A percentile compares a stretch with the other conserved stretches of the same genome.
These are phyloP conservation scores for Morbakka virulenta DNA, from an alignment of 30 jellyfish, hydroid and myxozoan species.

Conservation along the genomic window DNA sequence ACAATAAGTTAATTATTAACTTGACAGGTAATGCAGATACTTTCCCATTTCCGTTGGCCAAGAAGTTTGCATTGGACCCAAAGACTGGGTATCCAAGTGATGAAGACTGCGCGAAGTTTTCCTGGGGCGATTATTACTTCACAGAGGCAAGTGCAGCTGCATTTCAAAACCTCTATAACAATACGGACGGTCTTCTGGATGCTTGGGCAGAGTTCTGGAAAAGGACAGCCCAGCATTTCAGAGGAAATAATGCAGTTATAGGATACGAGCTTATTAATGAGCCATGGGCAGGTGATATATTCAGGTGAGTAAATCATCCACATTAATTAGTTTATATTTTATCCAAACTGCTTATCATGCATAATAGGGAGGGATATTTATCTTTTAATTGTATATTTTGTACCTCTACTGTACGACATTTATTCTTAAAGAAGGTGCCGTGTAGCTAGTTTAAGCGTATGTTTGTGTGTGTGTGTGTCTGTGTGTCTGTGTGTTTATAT, in stretches of 20 bases:
- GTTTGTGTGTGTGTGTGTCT: too few species aligned
- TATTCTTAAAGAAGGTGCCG: too few species aligned
- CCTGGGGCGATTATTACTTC: conserved; percentile 94
- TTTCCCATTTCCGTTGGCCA: conserved; percentile 81
- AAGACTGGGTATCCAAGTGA: conserved; percentile 90
- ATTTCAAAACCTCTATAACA: conserved; percentile 81
- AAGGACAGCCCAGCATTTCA: conserved; percentile 81
- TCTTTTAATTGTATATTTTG: too few species aligned
- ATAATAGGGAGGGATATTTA: too few species aligned
- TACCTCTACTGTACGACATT: too few species aligned
- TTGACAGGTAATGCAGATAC: conserved; percentile 65
- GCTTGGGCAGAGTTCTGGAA: conserved; percentile 91
- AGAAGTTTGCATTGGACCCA: conserved; percentile 71
- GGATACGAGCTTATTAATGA: conserved; percentile 93
- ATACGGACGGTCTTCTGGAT: conserved; percentile 82
- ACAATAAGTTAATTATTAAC: too few species aligned
- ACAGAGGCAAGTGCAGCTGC: conserved; percentile 89
- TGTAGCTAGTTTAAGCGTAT: too few species aligned
- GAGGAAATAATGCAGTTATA: conserved; percentile 48
- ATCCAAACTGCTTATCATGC: too few species aligned
- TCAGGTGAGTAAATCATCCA: conserved; percentile 51
- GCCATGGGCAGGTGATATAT: conserved; percentile 89
- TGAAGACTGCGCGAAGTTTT: conserved; percentile 70
- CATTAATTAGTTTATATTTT: too few species aligned
- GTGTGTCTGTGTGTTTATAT: too few species aligned